Percentiles rank a stretch among this genome's conserved stretches.
Conservation (phyloP, 1,140 invertebrate genomes). For the Euschistus heros region DNA sequence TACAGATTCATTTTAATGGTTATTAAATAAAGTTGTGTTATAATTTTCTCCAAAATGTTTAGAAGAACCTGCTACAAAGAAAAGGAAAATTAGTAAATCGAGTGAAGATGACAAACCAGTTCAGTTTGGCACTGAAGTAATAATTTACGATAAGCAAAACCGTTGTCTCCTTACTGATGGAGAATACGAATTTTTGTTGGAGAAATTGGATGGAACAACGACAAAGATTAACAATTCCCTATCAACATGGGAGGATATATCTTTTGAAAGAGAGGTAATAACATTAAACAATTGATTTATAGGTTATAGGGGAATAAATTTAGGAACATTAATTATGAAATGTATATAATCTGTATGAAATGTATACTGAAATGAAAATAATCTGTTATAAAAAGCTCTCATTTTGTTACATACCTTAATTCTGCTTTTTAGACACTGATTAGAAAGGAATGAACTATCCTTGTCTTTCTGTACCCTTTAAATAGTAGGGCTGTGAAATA, state of each 20-base stretch:
- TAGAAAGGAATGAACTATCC: too few relatives aligned
- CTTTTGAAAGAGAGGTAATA: conserved; percentile 51
- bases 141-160: conserved; percentile 83
- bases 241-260: conserved; percentile 70
- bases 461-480: too few relatives aligned
- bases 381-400: too few relatives aligned
- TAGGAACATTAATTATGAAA: too few relatives aligned
- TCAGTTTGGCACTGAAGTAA: conserved; percentile 71
- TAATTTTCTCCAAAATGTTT: conserved; percentile 20
- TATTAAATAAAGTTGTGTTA: not conserved
- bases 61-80: conserved; percentile 48
- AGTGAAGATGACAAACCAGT: conserved; percentile 44
- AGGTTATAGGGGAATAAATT: too few relatives aligned
- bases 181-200: conserved; percentile 77
- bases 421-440: too few relatives aligned
- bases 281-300: too few relatives aligned
- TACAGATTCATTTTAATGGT: not conserved
- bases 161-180: conserved; percentile 75
- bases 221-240: conserved; percentile 33
- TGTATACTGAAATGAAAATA: too few relatives aligned
- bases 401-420: too few relatives aligned
- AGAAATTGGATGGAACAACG: conserved; percentile 49
- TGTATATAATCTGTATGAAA: too few relatives aligned
- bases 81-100: conserved; percentile 43
- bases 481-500: too few relatives aligned